A percentile compares a stretch with the other conserved stretches of the same genome.
Evolutionary conservation across 2,797 vertebrate genomes (phyloP).

Genomic region (Graptemys geographica): DNA sequence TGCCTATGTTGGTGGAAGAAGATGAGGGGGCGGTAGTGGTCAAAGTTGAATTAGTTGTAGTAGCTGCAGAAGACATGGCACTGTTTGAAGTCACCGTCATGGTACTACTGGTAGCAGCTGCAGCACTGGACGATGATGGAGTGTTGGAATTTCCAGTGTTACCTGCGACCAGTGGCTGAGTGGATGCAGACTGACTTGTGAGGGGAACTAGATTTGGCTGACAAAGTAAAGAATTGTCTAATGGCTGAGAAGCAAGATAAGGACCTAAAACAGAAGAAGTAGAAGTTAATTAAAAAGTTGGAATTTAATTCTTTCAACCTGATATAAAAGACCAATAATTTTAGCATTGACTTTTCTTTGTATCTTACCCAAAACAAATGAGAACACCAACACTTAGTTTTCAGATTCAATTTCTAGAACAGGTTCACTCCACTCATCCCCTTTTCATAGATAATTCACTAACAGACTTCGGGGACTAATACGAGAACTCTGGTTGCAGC

Average conservation of each 20-base stretch:
- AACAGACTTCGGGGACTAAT: background rate
- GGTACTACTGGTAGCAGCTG: constrained; percentile 81
- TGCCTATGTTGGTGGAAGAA: constrained; percentile 80
- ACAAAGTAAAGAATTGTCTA: constrained; percentile 93
- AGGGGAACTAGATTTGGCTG: constrained; percentile 88
- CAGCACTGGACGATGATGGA: constrained; percentile 77
- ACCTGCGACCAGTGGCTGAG: constrained; percentile 79
- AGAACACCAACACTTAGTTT: background rate
- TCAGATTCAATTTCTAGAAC: background rate
- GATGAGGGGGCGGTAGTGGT: constrained; percentile 81
- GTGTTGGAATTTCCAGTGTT: constrained; percentile 83
- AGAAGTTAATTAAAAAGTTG: background rate
- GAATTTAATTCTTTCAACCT: background rate
- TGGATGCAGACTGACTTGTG: constrained; percentile 84
- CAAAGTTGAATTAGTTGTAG: constrained; percentile 80
- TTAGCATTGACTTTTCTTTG: background rate
- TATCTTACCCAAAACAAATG: background rate
- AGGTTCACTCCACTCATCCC: background rate
- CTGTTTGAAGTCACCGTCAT: constrained; percentile 79
- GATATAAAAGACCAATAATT: background rate
- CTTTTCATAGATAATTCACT: background rate
- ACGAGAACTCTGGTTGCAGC: background rate
- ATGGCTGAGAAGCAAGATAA: constrained; percentile 94
- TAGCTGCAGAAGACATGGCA: constrained; percentile 82
- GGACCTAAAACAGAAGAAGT: constrained; percentile 86